Conservation (phyloP, 2,888 invertebrate species). For the Acleris sparsana region DNA sequence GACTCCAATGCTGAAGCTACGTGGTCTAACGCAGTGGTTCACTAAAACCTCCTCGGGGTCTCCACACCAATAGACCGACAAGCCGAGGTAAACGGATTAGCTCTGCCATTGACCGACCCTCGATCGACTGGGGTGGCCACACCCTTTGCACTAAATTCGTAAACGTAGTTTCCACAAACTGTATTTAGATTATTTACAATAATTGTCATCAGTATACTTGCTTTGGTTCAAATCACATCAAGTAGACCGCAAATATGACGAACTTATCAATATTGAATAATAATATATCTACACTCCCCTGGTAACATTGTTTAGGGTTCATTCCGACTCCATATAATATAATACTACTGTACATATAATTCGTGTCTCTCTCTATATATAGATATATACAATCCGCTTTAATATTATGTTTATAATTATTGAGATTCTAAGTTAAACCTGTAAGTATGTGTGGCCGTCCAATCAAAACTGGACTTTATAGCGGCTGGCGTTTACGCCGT, state of each 20-base stretch:
- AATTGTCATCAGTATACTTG: constrained; percentile 51
- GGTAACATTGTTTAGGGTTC: constrained; percentile 42
- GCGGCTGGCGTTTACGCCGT: too few species aligned
- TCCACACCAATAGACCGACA: too few species aligned
- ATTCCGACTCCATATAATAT: constrained; percentile 36
- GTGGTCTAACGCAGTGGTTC: constrained; percentile 26
- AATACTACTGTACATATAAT: constrained; percentile 46
- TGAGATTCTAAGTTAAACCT: constrained; percentile 27
- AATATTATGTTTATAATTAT: constrained; percentile 15
- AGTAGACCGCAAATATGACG: constrained; percentile 74
- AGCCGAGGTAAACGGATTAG: too few species aligned
- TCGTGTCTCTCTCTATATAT: constrained; percentile 29
- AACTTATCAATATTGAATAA: constrained; percentile 47
- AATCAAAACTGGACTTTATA: too few species aligned
- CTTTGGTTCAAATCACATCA: constrained; percentile 81
- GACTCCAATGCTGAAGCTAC: constrained; percentile 26
- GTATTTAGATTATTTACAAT: constrained; percentile 32
- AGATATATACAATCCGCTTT: constrained; percentile 22
- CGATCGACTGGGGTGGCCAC: too few species aligned
- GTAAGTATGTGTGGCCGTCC: background rate
- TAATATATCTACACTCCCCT: constrained; percentile 61
- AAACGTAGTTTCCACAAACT: constrained; percentile 16
- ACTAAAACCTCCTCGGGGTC: constrained; percentile 8
- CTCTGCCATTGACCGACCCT: too few species aligned
- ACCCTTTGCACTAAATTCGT: constrained; percentile 12